A percentile compares a stretch with the other conserved stretches of the same genome.
Conservation (phyloP, 2,888 invertebrate genomes). For the Ichneumoninae sp. region DNA sequence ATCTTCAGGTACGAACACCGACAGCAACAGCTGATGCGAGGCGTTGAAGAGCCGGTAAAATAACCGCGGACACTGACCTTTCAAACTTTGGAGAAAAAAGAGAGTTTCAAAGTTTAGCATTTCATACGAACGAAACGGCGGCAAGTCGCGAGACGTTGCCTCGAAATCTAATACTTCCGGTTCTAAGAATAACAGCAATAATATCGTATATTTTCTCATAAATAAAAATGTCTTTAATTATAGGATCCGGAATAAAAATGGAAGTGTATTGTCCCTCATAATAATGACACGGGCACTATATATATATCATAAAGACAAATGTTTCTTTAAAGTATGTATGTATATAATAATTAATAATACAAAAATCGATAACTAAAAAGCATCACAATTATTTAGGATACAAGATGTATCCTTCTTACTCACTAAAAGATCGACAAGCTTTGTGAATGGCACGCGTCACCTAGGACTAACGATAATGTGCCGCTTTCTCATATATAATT, state of each 20-base stretch:
- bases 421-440: constrained; percentile 44
- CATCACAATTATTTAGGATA: constrained; percentile 52
- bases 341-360: constrained; percentile 37
- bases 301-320: constrained; percentile 31
- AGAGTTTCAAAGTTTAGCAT: too few relatives aligned
- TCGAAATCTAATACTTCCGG: too few relatives aligned
- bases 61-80: too few relatives aligned
- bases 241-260: constrained; percentile 2
- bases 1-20: too few relatives aligned
- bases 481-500: constrained; percentile 17
- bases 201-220: too few relatives aligned
- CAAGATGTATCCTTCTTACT: constrained; percentile 34
- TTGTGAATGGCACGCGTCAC: constrained; percentile 46
- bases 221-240: constrained; percentile 41
- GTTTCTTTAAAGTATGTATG: not conserved
- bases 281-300: constrained; percentile 15
- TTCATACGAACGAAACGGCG: too few relatives aligned
- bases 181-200: too few relatives aligned
- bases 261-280: constrained; percentile 36
- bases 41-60: too few relatives aligned
- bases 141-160: too few relatives aligned
- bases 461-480: constrained; percentile 43
- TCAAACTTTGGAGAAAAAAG: too few relatives aligned
- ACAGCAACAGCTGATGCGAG: too few relatives aligned
- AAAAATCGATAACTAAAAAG: constrained; percentile 44